A percentile compares a stretch with the other conserved stretches of the same genome.
Conservation (phyloP, 2,797 vertebrate species). For the Rhynchonycteris naso region DNA sequence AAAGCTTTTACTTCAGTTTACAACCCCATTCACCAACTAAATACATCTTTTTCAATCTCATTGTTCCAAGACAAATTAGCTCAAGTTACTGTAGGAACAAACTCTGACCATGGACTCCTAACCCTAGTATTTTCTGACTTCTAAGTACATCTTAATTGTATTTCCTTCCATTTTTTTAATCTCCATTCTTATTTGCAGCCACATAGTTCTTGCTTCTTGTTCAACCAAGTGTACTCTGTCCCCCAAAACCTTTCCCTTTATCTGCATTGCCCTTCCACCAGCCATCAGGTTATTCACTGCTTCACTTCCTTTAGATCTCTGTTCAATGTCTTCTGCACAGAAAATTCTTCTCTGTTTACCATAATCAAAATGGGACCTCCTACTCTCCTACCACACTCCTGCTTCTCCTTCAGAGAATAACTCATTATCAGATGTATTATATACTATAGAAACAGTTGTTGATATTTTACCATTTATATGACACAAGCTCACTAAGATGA, state of each 20-base stretch:
- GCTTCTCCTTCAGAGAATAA: constrained; percentile 14
- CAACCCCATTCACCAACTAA: neutral
- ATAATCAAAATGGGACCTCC: neutral
- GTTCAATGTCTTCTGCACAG: neutral
- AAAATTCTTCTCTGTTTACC: neutral
- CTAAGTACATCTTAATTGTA: neutral
- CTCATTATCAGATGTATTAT: neutral
- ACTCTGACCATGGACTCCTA: neutral
- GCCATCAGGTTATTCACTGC: neutral
- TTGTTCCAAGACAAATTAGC: neutral
- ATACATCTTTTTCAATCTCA: neutral
- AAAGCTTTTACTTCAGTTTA: neutral
- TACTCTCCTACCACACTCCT: neutral
- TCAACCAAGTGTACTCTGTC: neutral
- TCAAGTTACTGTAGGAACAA: neutral
- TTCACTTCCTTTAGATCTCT: neutral
- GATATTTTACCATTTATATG: neutral
- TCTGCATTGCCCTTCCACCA: neutral
- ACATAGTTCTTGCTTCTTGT: neutral
- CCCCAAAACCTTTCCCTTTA: neutral
- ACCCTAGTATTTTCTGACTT: neutral
- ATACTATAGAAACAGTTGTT: neutral
- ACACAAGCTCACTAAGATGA: neutral
- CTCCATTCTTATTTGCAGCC: neutral
- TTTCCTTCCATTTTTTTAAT: neutral